Percentiles rank a stretch among this genome's conserved stretches.
These are phyloP conservation scores for Fulica atra DNA, from an alignment of 2,113 vertebrate genomes.

Conservation along the genomic window DNA sequence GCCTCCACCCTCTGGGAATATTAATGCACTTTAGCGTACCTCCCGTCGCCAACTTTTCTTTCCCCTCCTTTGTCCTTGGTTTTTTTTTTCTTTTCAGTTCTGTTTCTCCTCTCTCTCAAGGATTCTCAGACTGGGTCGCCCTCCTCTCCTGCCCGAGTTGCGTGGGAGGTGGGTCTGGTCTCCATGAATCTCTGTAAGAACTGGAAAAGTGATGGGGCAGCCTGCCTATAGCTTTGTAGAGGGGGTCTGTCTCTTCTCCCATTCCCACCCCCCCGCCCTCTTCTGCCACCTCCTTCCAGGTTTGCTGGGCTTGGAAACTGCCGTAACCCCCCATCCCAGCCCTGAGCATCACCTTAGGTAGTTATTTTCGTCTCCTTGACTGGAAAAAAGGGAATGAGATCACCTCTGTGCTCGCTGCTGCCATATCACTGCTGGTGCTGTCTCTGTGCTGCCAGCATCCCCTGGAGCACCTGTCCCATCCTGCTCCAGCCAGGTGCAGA, in stretches of 20 bases:
- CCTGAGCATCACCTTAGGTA: background rate
- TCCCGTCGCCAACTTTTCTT: background rate
- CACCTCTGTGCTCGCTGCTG: background rate
- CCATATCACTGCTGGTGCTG: background rate
- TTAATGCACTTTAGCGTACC: slow-evolving; percentile 77
- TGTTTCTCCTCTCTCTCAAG: slow-evolving; percentile 36
- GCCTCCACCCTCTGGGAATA: slow-evolving; percentile 96
- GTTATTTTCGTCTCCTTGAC: background rate
- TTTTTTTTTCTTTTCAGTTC: background rate
- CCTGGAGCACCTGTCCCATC: background rate
- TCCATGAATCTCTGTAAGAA: slow-evolving; percentile 56
- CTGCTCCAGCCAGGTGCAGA: background rate
- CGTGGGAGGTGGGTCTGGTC: background rate
- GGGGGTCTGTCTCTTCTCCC: slow-evolving; percentile 8
- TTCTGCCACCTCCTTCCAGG: background rate
- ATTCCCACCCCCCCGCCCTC: no score
- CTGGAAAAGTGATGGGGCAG: slow-evolving; percentile 70
- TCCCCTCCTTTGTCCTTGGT: background rate
- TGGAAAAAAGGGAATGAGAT: slow-evolving; percentile 43
- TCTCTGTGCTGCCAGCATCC: background rate
- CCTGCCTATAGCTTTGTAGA: slow-evolving; percentile 3
- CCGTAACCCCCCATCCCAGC: background rate
- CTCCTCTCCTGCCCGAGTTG: background rate
- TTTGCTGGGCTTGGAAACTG: slow-evolving; percentile 23
- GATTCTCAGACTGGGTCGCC: slow-evolving; percentile 42